These are phyloP conservation scores for Seira ritae DNA, from an alignment of 2,888 invertebrate species.

Conservation along the genomic window DNA sequence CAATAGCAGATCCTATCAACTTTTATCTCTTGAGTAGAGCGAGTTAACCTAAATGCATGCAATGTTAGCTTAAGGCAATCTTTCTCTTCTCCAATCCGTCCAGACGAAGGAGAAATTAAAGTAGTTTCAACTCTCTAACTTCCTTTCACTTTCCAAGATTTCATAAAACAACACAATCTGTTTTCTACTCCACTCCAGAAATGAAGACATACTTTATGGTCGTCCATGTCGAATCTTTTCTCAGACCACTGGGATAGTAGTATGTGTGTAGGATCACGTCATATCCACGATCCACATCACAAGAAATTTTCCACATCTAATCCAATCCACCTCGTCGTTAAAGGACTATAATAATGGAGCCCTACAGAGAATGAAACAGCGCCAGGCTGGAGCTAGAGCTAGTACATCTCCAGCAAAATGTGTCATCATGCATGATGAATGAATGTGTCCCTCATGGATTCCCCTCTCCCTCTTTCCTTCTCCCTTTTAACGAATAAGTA, in stretches of 20 bases:
- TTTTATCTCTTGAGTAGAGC: too few species aligned
- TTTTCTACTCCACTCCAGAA: neutral
- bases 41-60: too few species aligned
- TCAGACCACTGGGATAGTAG: too few species aligned
- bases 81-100: neutral
- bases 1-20: too few species aligned
- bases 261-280: neutral
- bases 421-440: conserved; percentile 66
- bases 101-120: neutral
- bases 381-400: neutral
- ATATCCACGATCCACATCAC: neutral
- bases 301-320: neutral
- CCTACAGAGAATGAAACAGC: neutral
- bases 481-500: conserved; percentile 33
- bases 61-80: neutral
- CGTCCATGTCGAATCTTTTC: too few species aligned
- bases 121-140: neutral
- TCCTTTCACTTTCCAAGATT: neutral
- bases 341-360: neutral
- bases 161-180: conserved; percentile 28
- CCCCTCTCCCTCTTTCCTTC: neutral
- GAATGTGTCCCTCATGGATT: conserved; percentile 44
- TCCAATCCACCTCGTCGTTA: neutral
- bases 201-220: neutral
- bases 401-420: conserved; percentile 25